Base-by-base conservation (phyloP, 37 sponge, comb jelly and placozoan species). In the Halisarca cf. caerulea region DNA sequence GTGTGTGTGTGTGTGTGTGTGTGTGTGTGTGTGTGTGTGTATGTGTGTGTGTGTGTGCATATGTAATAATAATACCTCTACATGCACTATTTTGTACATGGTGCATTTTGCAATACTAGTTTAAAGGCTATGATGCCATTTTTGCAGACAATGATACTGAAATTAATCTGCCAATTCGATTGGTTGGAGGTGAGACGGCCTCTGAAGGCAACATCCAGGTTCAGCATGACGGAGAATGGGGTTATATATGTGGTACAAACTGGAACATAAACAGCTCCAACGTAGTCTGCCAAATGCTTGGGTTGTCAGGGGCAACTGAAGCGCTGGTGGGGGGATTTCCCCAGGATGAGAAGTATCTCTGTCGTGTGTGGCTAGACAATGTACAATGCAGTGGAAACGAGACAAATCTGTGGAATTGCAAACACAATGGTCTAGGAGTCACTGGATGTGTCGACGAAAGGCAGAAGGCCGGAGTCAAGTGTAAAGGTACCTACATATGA, bases 191-290 rank as follows among this genome's bases (percentile, higher is more conserved):
- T 11, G 0, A 44, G 45, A 74, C n/a, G n/a, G 24, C 18, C 24
- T 74, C 17, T n/a, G 77, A 74, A 38, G 77, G 77, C n/a, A 74
- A 74, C 18, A 44, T 74, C 2, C 77, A 74, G 36, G 44, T 74
- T 20, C 42, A 23, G 77, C 41, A 74, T 14, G 25, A 74, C 11
- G 77, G 77, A 14, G 77, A 74, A 6, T 74, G 77, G 77, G 77
- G 77, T 1, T 43, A 74, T 6, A 37, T 74, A 1, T 44, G 77
- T 6, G 45, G 77, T 74, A 38, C 77, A 43, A 9, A 2, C 2
- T 74, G 77, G 77, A 14, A 41, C 77, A 25, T 74, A 4, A 24
- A 1, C 2, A 44, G 2, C 2, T 42, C 45, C 20, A 7, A 74
- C 24, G 77, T 74, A 2, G 44, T 41, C 20, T 74, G 77, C 45